Evolutionary conservation across 2,888 invertebrate genomes (phyloP).

Genomic region (Leuctra nigra): DNA sequence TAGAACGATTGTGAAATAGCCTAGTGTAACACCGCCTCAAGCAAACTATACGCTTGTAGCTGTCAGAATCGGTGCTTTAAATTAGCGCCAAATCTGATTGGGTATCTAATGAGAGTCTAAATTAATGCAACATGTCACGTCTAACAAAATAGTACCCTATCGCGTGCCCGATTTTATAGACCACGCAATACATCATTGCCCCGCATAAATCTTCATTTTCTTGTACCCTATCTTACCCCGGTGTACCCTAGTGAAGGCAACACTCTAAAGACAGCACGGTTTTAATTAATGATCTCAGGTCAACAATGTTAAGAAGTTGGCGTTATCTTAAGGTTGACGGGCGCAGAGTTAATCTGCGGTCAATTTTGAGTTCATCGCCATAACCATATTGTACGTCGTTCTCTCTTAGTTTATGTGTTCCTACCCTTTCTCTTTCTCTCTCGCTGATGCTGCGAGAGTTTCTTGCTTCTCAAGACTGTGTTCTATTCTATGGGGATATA

Average conservation of each 20-base stretch:
- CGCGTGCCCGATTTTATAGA: neutral
- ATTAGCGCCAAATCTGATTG: no score
- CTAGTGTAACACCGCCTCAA: no score
- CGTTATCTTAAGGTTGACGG: conserved; percentile 21
- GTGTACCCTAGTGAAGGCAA: neutral
- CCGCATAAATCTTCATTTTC: conserved; percentile 10
- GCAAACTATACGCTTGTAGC: no score
- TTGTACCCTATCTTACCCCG: neutral
- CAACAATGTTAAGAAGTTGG: conserved; percentile 11
- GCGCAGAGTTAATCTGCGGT: conserved; percentile 22
- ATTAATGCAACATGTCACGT: no score
- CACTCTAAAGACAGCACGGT: neutral
- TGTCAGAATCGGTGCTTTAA: no score
- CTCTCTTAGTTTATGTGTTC: conserved; percentile 5
- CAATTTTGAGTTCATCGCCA: conserved; percentile 16
- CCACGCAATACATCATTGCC: neutral
- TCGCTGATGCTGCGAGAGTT: no score
- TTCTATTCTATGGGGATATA: conserved; percentile 13
- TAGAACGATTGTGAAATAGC: no score
- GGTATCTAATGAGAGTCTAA: no score
- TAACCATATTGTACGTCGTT: conserved; percentile 8
- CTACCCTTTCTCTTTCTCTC: neutral
- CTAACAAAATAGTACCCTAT: no score
- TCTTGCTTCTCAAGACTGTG: no score
- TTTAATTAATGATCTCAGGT: conserved; percentile 22